Base-by-base conservation (phyloP, 2,113 vertebrate genomes). In the Natator depressus region DNA sequence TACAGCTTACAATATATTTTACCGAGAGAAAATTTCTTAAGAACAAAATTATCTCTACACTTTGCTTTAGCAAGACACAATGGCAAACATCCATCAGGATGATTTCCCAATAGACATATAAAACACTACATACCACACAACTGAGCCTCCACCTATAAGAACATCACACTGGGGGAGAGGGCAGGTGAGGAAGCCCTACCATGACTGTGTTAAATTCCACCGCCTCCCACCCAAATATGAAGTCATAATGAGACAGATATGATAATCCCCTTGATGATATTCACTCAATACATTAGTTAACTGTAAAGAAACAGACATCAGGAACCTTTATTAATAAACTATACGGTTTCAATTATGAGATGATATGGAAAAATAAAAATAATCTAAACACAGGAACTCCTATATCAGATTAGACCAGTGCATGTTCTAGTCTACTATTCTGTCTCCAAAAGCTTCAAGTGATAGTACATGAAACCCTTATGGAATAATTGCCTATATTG, bases 281-380 rank as follows among this genome's bases (percentile, higher is more conserved):
- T 81, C 51, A 29, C 1, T 38, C 59, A 49, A 9, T 10, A 6
- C 8, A 22, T 27, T 75, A 75, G 19, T 75, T 75, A n/a, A 38
- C 75, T 11, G 55, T 19, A 50, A 69, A 55, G 53, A 38, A 65
- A 14, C 31, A 65, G 59, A 27, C 27, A 57, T 3, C 12, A 12
- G 38, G 35, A 12, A 20, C 47, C 0, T 0, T 5, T 87, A 84
- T 1, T 42, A 72, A 38, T n/a, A 4, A 16, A 35, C n/a, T n/a
- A 57, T 53, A 38, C 3, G 5, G 6, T 17, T 27, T 0, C 0
- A 19, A 16, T 24, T 79, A 80, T 83, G 11, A 59, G 31, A 19
- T 54, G 5, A 25, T 25, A 84, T 87, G 46, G 24, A 27, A 96
- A 65, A 10, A 46, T 2, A 7, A 72, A n/a, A 72, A 72, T 38